phyloP scores from a whole-genome alignment of 2,113 vertebrate genomes.

The Chamaea fasciata region DNA sequence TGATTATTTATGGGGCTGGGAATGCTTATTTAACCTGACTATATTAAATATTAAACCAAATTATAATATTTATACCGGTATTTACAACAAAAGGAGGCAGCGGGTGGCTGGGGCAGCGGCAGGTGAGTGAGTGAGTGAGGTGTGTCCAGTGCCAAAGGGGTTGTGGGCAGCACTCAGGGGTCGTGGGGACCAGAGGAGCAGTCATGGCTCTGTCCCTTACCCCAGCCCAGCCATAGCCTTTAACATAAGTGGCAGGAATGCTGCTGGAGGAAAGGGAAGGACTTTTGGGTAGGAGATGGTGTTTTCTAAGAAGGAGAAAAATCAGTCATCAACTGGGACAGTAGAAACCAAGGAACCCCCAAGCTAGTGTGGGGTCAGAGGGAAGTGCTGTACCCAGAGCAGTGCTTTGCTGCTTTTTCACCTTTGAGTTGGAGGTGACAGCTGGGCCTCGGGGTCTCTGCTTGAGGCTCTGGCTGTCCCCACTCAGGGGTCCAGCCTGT shows the following conservation, averaged over 20 bases:
- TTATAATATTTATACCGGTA: conserved; percentile 45
- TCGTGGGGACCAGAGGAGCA: rapidly evolving
- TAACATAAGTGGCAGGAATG: conserved; percentile 71
- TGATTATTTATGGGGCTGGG: conserved; percentile 62
- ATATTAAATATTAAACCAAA: conserved; percentile 70
- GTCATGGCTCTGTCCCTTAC: background rate
- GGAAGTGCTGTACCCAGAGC: background rate
- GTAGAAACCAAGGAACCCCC: background rate
- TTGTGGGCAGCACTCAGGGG: rapidly evolving
- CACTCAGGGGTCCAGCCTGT: background rate
- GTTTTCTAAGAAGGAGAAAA: conserved; percentile 19
- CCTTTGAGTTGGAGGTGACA: background rate
- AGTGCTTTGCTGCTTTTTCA: background rate
- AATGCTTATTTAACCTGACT: conserved; percentile 59
- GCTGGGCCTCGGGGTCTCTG: background rate
- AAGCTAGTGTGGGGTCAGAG: background rate
- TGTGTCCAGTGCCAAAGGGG: rapidly evolving
- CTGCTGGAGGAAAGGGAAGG: background rate
- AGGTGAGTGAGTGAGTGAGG: background rate
- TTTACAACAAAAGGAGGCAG: conserved; percentile 29
- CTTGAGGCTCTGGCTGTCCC: background rate
- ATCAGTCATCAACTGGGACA: background rate
- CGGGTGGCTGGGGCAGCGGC: rapidly evolving
- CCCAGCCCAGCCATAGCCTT: conserved; percentile 43
- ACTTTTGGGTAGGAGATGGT: background rate